Conservation (phyloP, 2,797 vertebrate genomes). For the Trichosurus vulpecula region DNA sequence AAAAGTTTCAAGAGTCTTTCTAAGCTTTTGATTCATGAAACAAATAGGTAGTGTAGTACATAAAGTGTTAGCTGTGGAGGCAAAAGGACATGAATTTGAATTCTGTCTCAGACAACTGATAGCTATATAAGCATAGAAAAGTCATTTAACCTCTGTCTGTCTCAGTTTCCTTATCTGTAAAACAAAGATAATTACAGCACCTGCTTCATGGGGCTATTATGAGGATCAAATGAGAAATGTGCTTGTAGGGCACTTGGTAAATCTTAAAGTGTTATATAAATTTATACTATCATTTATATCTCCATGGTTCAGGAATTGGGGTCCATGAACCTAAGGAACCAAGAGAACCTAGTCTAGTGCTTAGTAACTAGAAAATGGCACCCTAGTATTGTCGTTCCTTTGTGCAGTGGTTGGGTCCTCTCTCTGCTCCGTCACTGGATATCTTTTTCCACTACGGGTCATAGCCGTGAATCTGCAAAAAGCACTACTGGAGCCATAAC, state of each 20-base stretch:
- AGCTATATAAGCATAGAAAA: neutral
- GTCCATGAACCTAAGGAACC: neutral
- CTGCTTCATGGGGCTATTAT: neutral
- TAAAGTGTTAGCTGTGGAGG: neutral
- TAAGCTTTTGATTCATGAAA: neutral
- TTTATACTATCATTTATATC: neutral
- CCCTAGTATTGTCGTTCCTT: neutral
- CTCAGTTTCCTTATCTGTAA: neutral
- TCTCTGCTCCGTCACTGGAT: neutral
- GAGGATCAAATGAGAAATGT: neutral
- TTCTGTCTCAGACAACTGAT: neutral
- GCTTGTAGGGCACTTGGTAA: neutral
- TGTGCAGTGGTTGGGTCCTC: neutral
- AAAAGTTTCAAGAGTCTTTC: neutral
- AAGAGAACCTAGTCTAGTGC: too few relatives aligned
- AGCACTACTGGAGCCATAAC: neutral
- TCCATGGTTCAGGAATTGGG: neutral
- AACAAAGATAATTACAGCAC: neutral
- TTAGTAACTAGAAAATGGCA: neutral
- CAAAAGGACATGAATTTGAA: neutral
- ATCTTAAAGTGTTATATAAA: neutral
- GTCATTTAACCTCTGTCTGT: too few relatives aligned
- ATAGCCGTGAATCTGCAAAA: neutral
- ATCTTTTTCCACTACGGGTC: neutral
- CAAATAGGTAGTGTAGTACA: neutral